Evolutionary conservation across 1,140 invertebrate genomes (phyloP), one percentile per base, ranked within the genome.

Genomic region (Tachypleus tridentatus): DNA sequence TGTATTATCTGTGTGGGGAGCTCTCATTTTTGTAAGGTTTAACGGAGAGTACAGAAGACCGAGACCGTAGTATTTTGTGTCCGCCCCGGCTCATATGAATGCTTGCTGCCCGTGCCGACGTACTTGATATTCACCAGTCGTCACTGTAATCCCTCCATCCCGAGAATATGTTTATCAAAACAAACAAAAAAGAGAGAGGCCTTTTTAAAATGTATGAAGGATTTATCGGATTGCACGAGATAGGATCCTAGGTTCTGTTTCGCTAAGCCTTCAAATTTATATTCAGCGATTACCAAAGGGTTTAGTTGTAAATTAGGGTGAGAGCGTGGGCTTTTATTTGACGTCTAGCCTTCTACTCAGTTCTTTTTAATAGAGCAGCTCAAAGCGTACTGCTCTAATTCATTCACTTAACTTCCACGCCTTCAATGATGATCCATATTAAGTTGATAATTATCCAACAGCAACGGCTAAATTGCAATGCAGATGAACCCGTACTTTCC

Each of bases 171-270:
- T 67, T 67, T 64, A 67, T 64, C 66, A 67, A 67, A 67, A 67
- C 66, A 0, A 29, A 29, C 29, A 29, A 29, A 29, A 67, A 67
- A 66, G 63, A 59, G 58, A 11, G n/a, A 58, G 56, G 60, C 56
- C 66, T 67, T 64, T 67, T 67, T 67, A 67, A 67, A 67, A 67
- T 67, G 66, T 67, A 67, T 67, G 66, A 67, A 67, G 61, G 64
- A 54, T 49, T 49, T 48, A 61, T 54, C 50, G 65, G 64, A 63
- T 67, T 67, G 62, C 62, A 67, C 64, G 65, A 67, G 54, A 59
- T 62, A 53, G 65, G 65, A 53, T 48, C 5, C 9, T 9, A 49
- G 66, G 63, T 62, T 62, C 57, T 61, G 61, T 62, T 62, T 60
- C 64, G 63, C 66, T 59, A 7, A 57, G 51, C 48, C 49, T 9